These are phyloP conservation scores for Xenopus borealis DNA, from an alignment of 2,113 vertebrate species.

Conservation along the genomic window DNA sequence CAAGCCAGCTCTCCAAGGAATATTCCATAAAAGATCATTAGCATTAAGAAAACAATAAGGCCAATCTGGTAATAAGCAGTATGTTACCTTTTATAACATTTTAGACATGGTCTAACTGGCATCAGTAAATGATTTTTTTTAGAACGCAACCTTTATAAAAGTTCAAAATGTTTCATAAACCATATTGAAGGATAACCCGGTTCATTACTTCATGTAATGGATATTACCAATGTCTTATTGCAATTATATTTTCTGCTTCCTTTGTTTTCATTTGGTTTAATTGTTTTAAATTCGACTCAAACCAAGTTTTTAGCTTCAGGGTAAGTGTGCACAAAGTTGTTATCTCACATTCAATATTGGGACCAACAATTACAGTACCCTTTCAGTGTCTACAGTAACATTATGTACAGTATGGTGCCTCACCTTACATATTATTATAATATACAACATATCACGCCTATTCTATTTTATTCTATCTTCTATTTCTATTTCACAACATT, in stretches of 20 bases:
- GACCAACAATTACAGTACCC: too few species aligned
- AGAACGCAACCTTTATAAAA: conserved; percentile 39
- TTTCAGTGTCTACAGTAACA: too few species aligned
- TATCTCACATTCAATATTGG: too few species aligned
- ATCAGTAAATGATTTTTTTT: conserved; percentile 44
- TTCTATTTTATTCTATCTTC: too few species aligned
- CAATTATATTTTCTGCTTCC: conserved; percentile 1
- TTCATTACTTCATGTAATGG: conserved; percentile 40
- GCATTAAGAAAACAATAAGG: conserved; percentile 16
- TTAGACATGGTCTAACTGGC: conserved; percentile 17
- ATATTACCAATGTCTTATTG: conserved; percentile 15
- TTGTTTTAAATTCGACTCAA: too few species aligned
- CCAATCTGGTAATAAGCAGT: conserved; percentile 10
- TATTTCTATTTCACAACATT: too few species aligned
- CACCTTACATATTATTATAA: too few species aligned
- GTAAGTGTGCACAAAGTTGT: too few species aligned
- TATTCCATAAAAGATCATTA: conserved; percentile 7
- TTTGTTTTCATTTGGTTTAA: too few species aligned
- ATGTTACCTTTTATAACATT: conserved; percentile 17
- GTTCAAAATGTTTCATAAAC: conserved; percentile 39
- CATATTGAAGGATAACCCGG: conserved; percentile 27
- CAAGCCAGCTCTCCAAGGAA: neutral
- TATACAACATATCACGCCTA: too few species aligned
- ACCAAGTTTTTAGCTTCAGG: too few species aligned
- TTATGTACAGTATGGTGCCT: too few species aligned